These are phyloP conservation scores for Dryobates pubescens DNA, from an alignment of 2,797 vertebrate species.

Conservation along the genomic window DNA sequence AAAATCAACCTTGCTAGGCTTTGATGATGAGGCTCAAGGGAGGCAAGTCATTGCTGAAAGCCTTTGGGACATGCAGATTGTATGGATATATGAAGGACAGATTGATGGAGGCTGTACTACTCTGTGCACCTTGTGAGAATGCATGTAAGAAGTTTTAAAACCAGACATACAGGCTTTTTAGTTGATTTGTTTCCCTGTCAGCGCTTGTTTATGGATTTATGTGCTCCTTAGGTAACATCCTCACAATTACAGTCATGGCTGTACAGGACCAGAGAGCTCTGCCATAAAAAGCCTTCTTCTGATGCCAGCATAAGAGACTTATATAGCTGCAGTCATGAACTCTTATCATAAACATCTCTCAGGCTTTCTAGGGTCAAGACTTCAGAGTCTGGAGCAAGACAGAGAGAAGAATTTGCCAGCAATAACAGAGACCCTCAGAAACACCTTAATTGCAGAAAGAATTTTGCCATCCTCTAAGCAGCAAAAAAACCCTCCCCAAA, in stretches of 20 bases:
- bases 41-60: not conserved
- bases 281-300: not conserved
- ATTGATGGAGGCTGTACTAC: not conserved
- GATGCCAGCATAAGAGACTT: fast-evolving
- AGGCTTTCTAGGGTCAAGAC: not conserved
- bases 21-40: not conserved
- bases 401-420: not conserved
- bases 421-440: not conserved
- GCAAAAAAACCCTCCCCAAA: not conserved
- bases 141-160: not conserved
- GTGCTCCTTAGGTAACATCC: not conserved
- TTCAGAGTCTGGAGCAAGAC: not conserved
- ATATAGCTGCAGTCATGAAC: not conserved
- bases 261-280: not conserved
- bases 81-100: not conserved
- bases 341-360: fast-evolving
- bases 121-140: fast-evolving
- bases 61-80: not conserved
- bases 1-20: slow-evolving; percentile 21
- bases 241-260: not conserved
- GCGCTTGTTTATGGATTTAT: not conserved
- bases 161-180: not conserved
- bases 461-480: not conserved
- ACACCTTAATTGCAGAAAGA: not conserved
- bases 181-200: not conserved